These are phyloP conservation scores for Ophion ellenae DNA, from an alignment of 2,888 invertebrate species.

Conservation along the genomic window DNA sequence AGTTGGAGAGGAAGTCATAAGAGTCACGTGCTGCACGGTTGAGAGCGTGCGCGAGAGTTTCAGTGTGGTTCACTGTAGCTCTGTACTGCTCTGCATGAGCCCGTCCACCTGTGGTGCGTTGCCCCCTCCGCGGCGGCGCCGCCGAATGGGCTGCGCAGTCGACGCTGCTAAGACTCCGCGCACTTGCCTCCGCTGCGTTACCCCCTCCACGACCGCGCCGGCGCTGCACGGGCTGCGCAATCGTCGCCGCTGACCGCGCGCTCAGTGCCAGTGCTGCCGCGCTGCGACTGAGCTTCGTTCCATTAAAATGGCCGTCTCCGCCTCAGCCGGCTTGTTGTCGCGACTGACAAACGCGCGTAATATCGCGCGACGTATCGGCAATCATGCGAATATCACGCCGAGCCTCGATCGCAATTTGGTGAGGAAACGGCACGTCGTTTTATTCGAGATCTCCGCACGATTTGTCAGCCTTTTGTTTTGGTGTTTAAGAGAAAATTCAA, in stretches of 20 bases:
- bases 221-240: not conserved
- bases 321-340: conserved; percentile 71
- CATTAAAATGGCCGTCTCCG: conserved; percentile 76
- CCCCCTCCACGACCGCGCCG: too few species aligned
- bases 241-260: not conserved
- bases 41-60: too few species aligned
- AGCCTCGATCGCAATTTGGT: conserved; percentile 42
- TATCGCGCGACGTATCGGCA: conserved; percentile 57
- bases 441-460: not conserved
- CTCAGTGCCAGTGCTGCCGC: not conserved
- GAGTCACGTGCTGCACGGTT: too few species aligned
- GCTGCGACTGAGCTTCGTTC: not conserved
- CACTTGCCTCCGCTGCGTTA: too few species aligned
- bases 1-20: not conserved
- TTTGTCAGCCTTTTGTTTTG: not conserved
- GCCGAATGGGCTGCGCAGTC: too few species aligned
- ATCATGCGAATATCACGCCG: conserved; percentile 34
- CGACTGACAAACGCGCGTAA: conserved; percentile 62
- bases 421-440: not conserved
- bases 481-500: not conserved
- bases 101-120: too few species aligned
- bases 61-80: too few species aligned
- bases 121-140: too few species aligned
- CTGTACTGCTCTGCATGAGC: too few species aligned
- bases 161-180: too few species aligned